Percentiles rank a stretch among this genome's conserved stretches.
Evolutionary conservation across 2,113 vertebrate species (phyloP).

Genomic region (Nematolebias whitei): DNA sequence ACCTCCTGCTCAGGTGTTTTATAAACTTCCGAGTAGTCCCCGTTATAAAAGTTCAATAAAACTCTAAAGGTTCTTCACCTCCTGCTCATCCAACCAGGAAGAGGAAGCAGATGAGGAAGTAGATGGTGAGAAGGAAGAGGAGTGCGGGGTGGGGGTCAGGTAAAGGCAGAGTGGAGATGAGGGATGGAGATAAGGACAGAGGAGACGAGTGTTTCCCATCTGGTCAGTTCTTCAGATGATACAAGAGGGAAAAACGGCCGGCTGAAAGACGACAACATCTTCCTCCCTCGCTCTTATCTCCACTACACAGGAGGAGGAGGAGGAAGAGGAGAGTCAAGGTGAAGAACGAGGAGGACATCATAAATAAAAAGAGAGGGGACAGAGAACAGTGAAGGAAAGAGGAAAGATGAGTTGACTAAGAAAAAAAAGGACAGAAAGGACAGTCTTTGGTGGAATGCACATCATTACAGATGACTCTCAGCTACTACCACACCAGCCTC

Average conservation of each 20-base stretch:
- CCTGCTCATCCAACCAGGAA: slow-evolving; percentile 9
- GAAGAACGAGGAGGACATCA: slow-evolving; percentile 66
- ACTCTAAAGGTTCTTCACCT: background rate
- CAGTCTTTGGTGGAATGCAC: too few relatives aligned
- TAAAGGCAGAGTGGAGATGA: slow-evolving; percentile 48
- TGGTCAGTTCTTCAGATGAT: slow-evolving; percentile 52
- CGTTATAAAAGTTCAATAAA: background rate
- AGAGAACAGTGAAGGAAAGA: background rate
- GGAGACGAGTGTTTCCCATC: slow-evolving; percentile 55
- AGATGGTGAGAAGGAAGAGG: slow-evolving; percentile 20
- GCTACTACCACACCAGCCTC: too few relatives aligned
- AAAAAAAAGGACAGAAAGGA: background rate
- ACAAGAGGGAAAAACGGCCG: slow-evolving; percentile 40
- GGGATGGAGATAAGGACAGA: slow-evolving; percentile 43
- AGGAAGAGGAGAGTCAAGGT: slow-evolving; percentile 73
- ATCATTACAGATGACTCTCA: too few relatives aligned
- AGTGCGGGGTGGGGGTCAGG: slow-evolving; percentile 37
- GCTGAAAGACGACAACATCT: slow-evolving; percentile 52
- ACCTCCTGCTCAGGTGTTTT: background rate
- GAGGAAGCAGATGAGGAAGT: slow-evolving; percentile 11
- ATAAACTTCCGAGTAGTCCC: too few relatives aligned
- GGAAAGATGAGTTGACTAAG: too few relatives aligned
- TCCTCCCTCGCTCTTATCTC: slow-evolving; percentile 69
- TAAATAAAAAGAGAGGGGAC: slow-evolving; percentile 47
- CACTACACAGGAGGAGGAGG: slow-evolving; percentile 65